phyloP scores from a whole-genome alignment of 35 echinoderm and acorn worm species.

The Ophioderma brevispina region DNA sequence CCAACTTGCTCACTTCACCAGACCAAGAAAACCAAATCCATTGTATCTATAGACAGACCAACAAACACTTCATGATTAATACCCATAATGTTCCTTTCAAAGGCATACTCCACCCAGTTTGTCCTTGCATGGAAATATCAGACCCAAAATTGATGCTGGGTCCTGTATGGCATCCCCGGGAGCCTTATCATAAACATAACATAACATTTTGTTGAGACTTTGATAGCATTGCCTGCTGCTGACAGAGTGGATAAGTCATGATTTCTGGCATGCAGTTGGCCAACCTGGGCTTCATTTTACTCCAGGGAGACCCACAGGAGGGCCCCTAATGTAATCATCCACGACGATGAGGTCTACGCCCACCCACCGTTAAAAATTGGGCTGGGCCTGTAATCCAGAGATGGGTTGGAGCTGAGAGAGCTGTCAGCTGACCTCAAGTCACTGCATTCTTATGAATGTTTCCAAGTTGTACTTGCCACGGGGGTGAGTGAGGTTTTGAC shows the following conservation, averaged over 20 bases:
- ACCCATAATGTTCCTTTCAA: no score
- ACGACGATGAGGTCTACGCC: background rate
- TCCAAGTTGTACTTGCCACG: background rate
- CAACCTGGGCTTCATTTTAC: background rate
- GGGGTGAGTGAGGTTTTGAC: background rate
- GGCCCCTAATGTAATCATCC: background rate
- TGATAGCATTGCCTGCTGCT: background rate
- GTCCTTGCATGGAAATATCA: no score
- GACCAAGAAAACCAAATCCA: no score
- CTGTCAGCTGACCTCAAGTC: background rate
- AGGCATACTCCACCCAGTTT: no score
- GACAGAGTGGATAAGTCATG: background rate
- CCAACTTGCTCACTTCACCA: no score
- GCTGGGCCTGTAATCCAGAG: background rate
- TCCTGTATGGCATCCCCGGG: background rate
- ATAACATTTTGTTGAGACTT: background rate
- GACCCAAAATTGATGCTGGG: no score
- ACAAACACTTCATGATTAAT: no score
- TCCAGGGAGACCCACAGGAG: background rate
- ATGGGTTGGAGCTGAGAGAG: background rate
- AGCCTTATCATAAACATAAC: constrained; percentile 1
- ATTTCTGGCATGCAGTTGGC: background rate
- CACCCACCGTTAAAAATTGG: background rate
- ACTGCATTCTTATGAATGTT: background rate
- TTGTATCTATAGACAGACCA: no score